Evolutionary conservation across 2,113 vertebrate species (phyloP), one percentile per base, ranked within the genome.

Genomic region (Plestiodon gilberti): DNA sequence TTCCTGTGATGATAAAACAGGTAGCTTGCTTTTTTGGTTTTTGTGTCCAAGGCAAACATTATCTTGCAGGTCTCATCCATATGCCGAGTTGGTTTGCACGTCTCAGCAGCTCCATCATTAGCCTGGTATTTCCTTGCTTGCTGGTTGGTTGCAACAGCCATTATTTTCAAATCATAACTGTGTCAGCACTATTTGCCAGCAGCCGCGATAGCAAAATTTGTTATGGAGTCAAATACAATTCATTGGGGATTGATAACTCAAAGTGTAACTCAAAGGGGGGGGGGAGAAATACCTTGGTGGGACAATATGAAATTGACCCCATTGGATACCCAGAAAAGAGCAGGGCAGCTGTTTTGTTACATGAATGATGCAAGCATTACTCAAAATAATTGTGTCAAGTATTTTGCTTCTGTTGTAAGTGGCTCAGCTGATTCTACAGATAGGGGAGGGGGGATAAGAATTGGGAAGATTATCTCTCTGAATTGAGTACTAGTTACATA

Each of bases 121-220:
- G 17, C 71, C 87, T 87, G 59, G 52, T 8, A 0, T 81, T 84
- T 78, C 81, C 88, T 55, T 0, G 30, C 88, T 55, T 0, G 30
- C 86, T 74, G 81, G 35, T 82, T 95, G 91, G 88, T 88, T 20
- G 85, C 87, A 67, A 87, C 55, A 73, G 88, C 88, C 81, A 65
- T 81, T 0, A 20, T 87, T 92, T 91, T 2, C 0, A 20, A 81
- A 20, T 81, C 62, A 55, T 78, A 0, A 3, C 67, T 62, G 3
- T 52, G 87, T 81, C 86, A 92, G 82, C 6, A 6, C 55, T 59
- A 81, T 78, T 92, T 86, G 87, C 78, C 33, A 88, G 78, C 90
- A 85, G 80, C 67, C 88, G 1, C 0, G 67, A 22, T 62, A 40
- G 17, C 79, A 87, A 82, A 91, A 86, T 92, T 80, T 85, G 67